These are phyloP conservation scores for Thera britannica DNA, from an alignment of 2,888 invertebrate species.

Conservation along the genomic window DNA sequence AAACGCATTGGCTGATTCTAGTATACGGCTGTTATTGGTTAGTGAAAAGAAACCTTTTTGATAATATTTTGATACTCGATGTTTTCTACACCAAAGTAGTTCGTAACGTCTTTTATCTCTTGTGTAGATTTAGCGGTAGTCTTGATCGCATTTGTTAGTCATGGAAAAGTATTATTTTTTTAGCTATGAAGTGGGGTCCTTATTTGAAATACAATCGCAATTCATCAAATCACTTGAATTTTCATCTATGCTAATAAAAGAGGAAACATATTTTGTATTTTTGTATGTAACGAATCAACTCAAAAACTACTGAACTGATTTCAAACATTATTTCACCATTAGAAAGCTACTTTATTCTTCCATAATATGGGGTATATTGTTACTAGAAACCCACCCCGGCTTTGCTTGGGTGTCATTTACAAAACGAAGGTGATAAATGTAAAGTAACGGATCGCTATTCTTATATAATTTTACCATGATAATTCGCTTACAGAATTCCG, in stretches of 20 bases:
- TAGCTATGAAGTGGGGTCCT: background rate
- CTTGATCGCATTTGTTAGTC: constrained; percentile 71
- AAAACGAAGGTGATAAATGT: too few species aligned
- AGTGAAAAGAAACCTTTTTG: constrained; percentile 79
- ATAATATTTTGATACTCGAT: constrained; percentile 84
- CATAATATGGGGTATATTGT: too few species aligned
- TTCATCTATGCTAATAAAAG: background rate
- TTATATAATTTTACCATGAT: too few species aligned
- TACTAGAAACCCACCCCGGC: too few species aligned
- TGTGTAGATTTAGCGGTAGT: constrained; percentile 63
- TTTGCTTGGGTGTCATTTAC: too few species aligned
- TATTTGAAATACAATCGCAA: background rate
- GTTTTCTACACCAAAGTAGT: constrained; percentile 82
- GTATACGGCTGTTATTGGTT: constrained; percentile 85
- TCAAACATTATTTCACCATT: too few species aligned
- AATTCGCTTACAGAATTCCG: too few species aligned
- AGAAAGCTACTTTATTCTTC: too few species aligned
- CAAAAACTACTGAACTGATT: too few species aligned
- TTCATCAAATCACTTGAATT: background rate
- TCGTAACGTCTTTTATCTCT: constrained; percentile 73
- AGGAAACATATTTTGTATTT: too few species aligned
- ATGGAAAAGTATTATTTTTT: constrained; percentile 47
- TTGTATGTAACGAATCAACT: too few species aligned
- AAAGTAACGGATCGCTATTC: too few species aligned
- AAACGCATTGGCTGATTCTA: constrained; percentile 81